Percentiles rank a stretch among this genome's conserved stretches.
These are phyloP conservation scores for Dastarcus helophoroides DNA, from an alignment of 2,888 invertebrate species.

Conservation along the genomic window DNA sequence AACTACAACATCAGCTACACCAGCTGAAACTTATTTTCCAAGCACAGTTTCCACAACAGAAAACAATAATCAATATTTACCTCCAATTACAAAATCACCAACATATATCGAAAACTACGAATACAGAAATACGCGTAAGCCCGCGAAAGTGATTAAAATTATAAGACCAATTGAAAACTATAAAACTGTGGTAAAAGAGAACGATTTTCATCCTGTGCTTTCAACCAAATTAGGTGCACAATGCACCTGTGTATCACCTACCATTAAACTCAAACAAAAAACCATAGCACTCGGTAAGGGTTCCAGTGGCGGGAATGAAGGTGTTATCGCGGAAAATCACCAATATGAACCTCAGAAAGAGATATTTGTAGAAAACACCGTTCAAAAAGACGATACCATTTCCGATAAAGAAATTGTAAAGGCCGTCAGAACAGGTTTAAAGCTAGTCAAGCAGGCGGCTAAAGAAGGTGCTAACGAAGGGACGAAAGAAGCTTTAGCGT, in stretches of 20 bases:
- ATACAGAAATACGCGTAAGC: constrained; percentile 6
- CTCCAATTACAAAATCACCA: constrained; percentile 5
- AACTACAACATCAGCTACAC: constrained; percentile 5
- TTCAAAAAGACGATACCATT: constrained; percentile 5
- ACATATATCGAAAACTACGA: constrained; percentile 10
- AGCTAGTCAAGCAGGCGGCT: constrained; percentile 28
- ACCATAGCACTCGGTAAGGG: constrained; percentile 11
- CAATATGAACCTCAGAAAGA: constrained; percentile 13
- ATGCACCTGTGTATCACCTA: constrained; percentile 56
- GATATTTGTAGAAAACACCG: constrained; percentile 3
- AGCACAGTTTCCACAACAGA: constrained; percentile 7
- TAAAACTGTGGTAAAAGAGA: constrained; percentile 47
- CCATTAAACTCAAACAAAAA: constrained; percentile 42
- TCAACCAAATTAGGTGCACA: constrained; percentile 62
- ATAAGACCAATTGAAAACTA: constrained; percentile 9
- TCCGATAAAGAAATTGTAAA: constrained; percentile 22
- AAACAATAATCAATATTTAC: constrained; percentile 7
- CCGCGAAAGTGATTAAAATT: constrained; percentile 11
- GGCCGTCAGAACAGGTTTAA: constrained; percentile 25
- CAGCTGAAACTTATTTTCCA: constrained; percentile 11
- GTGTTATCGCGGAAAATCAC: constrained; percentile 20
- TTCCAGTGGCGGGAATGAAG: constrained; percentile 27
- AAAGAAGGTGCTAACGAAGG: constrained; percentile 28
- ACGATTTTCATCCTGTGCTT: constrained; percentile 59
- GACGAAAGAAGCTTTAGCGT: constrained; percentile 39